Base-by-base conservation (phyloP, 1,140 invertebrate genomes). In the Anastrepha obliqua region DNA sequence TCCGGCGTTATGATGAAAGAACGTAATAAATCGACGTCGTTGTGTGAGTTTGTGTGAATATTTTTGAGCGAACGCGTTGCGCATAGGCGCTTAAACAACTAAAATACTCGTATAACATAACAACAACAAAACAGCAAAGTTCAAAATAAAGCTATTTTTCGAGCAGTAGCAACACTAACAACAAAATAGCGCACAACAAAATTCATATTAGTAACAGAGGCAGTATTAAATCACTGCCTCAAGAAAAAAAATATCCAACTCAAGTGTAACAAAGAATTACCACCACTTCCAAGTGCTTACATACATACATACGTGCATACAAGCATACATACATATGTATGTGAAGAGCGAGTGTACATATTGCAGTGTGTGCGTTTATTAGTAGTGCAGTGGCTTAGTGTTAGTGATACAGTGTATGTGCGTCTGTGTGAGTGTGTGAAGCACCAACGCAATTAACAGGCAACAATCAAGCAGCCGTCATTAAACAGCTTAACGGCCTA, bases 391-490 rank as follows among this genome's bases (percentile, higher is more conserved):
- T 78, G 74, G 44, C 7, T 81, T 0, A 47, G 74, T 55, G n/a
- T 29, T 51, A 29, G 11, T 70, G 42, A 6, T 67, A 62, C 15
- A 62, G 11, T 39, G 64, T 67, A 39, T 67, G 6, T 67, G 7
- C 29, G 64, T 39, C 2, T 67, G 5, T 7, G 64, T 9, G 4
- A 7, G 6, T 20, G 6, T 20, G 29, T 20, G 6, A 42, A 70
- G 9, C 29, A 44, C 67, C 74, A 81, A 55, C 74, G 47, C 74
- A 81, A 81, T 81, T 81, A 81, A 81, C 47, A 51, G 17, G n/a
- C 47, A 20, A n/a, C 47, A n/a, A 81, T 29, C 74, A 81, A 81
- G 51, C 74, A 55, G 9, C 42, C n/a, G 47, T n/a, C 47, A 81
- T 55, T 58, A 81, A 81, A 20, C n/a, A 55, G 17, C 70, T 74